A percentile compares a stretch with the other conserved stretches of the same genome.
Evolutionary conservation across 2,888 invertebrate genomes (phyloP).

Genomic region (Branchipolynoe longqiensis): DNA sequence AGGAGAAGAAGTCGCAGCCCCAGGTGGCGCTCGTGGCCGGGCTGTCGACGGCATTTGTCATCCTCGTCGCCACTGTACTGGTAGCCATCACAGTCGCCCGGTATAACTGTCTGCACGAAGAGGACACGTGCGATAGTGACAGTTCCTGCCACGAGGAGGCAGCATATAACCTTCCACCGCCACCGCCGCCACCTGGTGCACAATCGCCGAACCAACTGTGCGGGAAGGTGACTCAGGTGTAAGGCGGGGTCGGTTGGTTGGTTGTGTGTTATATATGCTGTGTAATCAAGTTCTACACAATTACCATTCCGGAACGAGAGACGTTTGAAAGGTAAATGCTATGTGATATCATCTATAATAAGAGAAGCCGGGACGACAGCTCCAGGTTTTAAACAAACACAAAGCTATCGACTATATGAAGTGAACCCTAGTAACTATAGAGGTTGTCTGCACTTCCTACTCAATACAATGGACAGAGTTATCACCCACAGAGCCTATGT

Average conservation of each 20-base stretch:
- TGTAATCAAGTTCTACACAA: not conserved
- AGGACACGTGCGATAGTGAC: slow-evolving; percentile 26
- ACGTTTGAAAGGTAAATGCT: slow-evolving; percentile 16
- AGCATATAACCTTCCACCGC: not conserved
- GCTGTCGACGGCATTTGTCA: slow-evolving; percentile 34
- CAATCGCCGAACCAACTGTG: slow-evolving; percentile 20
- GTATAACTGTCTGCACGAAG: slow-evolving; percentile 32
- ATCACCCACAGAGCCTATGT: no score
- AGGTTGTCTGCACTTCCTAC: no score
- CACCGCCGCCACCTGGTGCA: slow-evolving; percentile 34
- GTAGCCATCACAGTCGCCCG: slow-evolving; percentile 13
- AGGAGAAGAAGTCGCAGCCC: not conserved
- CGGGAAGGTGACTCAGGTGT: slow-evolving; percentile 46
- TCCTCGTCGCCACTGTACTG: slow-evolving; percentile 16
- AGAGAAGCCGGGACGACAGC: no score
- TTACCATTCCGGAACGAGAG: slow-evolving; percentile 9
- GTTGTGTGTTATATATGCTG: not conserved
- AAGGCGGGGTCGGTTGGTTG: no score
- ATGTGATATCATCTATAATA: slow-evolving; percentile 46
- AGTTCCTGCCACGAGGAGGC: slow-evolving; percentile 4
- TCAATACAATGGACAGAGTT: no score
- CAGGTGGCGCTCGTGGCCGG: slow-evolving; percentile 46
- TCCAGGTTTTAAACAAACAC: no score
- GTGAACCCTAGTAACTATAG: no score
- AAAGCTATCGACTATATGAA: no score